Evolutionary conservation across 2,888 invertebrate genomes (phyloP), one percentile per base, ranked within the genome.

Genomic region (Phalera bucephala): DNA sequence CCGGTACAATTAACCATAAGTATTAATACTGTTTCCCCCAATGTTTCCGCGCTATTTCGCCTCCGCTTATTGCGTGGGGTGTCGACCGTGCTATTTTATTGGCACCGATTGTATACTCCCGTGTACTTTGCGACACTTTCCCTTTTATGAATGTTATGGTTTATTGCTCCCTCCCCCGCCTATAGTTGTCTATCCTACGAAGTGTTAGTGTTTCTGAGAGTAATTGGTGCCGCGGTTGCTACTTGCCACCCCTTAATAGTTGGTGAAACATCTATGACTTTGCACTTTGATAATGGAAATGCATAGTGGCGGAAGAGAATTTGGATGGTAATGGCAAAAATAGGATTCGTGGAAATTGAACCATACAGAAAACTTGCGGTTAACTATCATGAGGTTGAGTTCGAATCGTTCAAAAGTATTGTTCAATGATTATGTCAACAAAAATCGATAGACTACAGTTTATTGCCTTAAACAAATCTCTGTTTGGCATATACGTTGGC

Each of bases 11-110:
- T 88, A 87, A 87, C 86, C 77, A 84, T 84, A 84, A 87, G 86
- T 86, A 86, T 86, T 88, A 88, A 87, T 86, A 85, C 84, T 80
- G 83, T 84, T 83, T 83, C 85, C 87, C 84, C 82, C 74, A 73
- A 81, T 70, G 80, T 84, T 85, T 84, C 83, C 78, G 78, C 80
- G 82, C 78, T 85, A 86, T 86, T 86, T 84, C 86, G 69, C 73
- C 67, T 72, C 68, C 64, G 78, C 80, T 86, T 85, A 86, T 86
- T 87, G 82, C 84, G 62, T 75, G 71, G 87, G 87, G 85, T 75
- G 80, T 77, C 67, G 70, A 66, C 69, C 70, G 58, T 64, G 77
- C 76, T 74, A 72, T 80, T 85, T 87, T 86, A 86, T 88, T 85
- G 83, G 74, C 83, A 77, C 79, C 86, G 79, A 85, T 88, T 86